Percentiles rank a stretch among this genome's conserved stretches.
Evolutionary conservation across 1,140 invertebrate species (phyloP).

Genomic region (Drosophila orena): DNA sequence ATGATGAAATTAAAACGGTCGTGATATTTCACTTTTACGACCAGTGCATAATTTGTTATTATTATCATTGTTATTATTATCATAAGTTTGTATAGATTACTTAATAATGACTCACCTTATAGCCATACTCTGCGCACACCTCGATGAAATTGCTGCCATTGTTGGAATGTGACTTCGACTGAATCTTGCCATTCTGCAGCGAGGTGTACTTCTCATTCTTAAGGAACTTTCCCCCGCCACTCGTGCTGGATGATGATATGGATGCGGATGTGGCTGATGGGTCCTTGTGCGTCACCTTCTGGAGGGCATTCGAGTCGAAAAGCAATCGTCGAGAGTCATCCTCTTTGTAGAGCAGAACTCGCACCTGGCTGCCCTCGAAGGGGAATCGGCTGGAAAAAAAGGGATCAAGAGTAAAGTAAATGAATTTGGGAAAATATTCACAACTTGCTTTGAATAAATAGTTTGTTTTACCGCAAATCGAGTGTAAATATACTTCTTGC

Average conservation of each 20-base stretch:
- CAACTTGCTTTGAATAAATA: too few species aligned
- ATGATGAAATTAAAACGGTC: background rate
- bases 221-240: conserved; percentile 59
- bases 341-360: conserved; percentile 93
- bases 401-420: conserved; percentile 12
- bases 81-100: background rate
- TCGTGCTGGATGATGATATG: conserved; percentile 14
- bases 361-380: conserved; percentile 88
- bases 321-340: conserved; percentile 92
- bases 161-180: conserved; percentile 79
- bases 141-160: conserved; percentile 76
- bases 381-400: conserved; percentile 84
- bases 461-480: too few species aligned
- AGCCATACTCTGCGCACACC: conserved; percentile 79
- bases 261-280: conserved; percentile 26
- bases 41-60: too few species aligned
- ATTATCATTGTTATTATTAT: too few species aligned
- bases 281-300: conserved; percentile 85
- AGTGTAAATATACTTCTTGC: too few species aligned
- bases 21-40: background rate
- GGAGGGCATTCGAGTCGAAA: conserved; percentile 92
- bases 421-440: background rate
- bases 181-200: conserved; percentile 68
- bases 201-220: conserved; percentile 71
- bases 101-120: conserved; percentile 59